Base-by-base conservation (phyloP, 2,797 vertebrate species). In the Eremophila alpestris region DNA sequence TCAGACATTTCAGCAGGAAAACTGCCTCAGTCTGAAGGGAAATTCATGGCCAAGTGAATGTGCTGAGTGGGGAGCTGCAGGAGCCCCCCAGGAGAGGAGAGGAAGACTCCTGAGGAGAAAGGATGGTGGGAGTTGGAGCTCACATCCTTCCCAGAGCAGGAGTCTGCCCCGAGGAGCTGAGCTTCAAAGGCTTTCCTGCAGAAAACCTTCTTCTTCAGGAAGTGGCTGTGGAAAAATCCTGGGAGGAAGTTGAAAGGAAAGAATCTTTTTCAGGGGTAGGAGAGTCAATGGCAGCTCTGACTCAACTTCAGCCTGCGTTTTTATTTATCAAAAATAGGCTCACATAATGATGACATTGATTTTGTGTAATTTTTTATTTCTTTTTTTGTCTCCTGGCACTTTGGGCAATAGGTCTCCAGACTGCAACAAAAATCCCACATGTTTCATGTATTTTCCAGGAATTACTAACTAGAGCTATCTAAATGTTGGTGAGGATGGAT, bases 171-270 rank as follows among this genome's bases (percentile, higher is more conserved):
- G 4, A 86, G 87, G 76, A 83, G 15, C 48, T 63, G 40, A 87
- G 73, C 65, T 93, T 92, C 76, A 90, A 95, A 95, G 88, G 27
- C 5, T 8, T 69, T 87, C 76, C 69, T 91, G 69, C 34, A 86
- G 84, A 76, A 40, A 93, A 32, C 11, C 41, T 90, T 79, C 51
- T 11, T 45, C 1, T 21, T 49, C 18, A 51, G 65, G 46, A 78
- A 78, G 40, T 22, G 40, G 45, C 36, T 59, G 62, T 59, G 40
- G 21, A 63, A 79, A 93, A 86, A 70, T 67, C 45, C 43, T 86
- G 56, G 16, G 48, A 91, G 32, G 17, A 95, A 69, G 16, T 6
- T 49, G 26, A 80, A 94, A 86, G 48, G 73, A 91, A 94, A 62
- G 13, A 38, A 36, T 56, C 4, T 59, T 68, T 83, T 80, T 62